Conservation (phyloP, 2,113 vertebrate species). For the Brachionichthys hirsutus region DNA sequence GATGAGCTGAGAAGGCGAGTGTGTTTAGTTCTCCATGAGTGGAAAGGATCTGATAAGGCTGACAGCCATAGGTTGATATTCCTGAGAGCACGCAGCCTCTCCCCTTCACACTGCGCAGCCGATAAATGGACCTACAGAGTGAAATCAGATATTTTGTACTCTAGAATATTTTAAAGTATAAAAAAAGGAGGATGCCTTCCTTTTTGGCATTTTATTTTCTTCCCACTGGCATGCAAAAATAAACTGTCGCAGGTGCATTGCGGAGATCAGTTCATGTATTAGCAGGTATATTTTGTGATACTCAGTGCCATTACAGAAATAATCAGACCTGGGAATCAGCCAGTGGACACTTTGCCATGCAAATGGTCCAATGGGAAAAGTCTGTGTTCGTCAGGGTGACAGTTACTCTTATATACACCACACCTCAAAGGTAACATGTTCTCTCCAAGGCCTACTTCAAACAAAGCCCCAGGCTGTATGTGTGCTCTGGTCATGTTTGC, state of each 20-base stretch:
- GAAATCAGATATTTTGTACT: conserved; percentile 50
- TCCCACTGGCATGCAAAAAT: conserved; percentile 7
- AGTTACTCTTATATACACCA: conserved; percentile 57
- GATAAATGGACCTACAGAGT: conserved; percentile 46
- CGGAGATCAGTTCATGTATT: conserved; percentile 21
- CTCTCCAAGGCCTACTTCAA: conserved; percentile 62
- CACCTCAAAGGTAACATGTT: conserved; percentile 59
- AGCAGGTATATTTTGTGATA: conserved; percentile 12
- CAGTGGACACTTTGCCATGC: conserved; percentile 60
- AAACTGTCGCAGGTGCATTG: conserved; percentile 12
- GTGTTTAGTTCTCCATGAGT: conserved; percentile 67
- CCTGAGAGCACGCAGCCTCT: conserved; percentile 68
- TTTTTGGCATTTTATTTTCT: conserved; percentile 13
- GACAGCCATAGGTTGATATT: conserved; percentile 70
- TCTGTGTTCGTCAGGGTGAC: conserved; percentile 52
- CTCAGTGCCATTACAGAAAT: conserved; percentile 29
- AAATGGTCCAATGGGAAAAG: conserved; percentile 62
- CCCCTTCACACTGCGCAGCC: conserved; percentile 59
- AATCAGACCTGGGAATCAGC: conserved; percentile 61
- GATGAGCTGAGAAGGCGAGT: conserved; percentile 30
- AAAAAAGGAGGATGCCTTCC: background rate
- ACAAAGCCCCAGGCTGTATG: conserved; percentile 57
- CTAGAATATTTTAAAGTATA: conserved; percentile 28
- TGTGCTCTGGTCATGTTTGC: conserved; percentile 60
- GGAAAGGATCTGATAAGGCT: conserved; percentile 71